phyloP scores from a whole-genome alignment of 2,113 vertebrate species.

The Phyllostomus hastatus region DNA sequence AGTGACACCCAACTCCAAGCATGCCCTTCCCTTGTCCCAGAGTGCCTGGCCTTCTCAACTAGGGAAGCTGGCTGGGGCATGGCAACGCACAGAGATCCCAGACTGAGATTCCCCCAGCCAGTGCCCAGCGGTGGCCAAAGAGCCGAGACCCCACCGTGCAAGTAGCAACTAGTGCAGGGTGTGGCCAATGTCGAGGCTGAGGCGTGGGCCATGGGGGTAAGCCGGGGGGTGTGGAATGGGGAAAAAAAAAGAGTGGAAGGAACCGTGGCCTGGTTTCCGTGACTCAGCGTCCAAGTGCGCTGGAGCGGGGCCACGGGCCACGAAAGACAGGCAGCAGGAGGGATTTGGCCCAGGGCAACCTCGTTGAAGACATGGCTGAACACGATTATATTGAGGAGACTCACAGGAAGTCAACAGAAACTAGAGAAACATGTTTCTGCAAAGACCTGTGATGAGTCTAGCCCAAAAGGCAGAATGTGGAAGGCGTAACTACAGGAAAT shows the following conservation, averaged over 20 bases:
- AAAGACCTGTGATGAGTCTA: not conserved
- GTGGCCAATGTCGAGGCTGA: not conserved
- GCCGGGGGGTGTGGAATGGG: fast-evolving
- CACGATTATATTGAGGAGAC: not conserved
- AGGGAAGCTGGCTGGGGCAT: too few relatives aligned
- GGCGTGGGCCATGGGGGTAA: not conserved
- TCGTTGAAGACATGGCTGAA: not conserved
- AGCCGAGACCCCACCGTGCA: not conserved
- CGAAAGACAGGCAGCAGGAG: not conserved
- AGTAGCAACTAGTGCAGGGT: fast-evolving
- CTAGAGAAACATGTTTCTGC: not conserved
- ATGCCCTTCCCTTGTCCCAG: not conserved
- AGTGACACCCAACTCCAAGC: not conserved
- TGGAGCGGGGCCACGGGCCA: fast-evolving
- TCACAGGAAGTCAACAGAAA: not conserved
- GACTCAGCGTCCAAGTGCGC: not conserved
- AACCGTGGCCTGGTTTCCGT: not conserved
- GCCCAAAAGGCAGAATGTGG: not conserved
- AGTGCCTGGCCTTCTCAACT: not conserved
- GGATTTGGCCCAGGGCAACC: not conserved
- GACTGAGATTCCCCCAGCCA: not conserved
- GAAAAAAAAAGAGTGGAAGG: fast-evolving
- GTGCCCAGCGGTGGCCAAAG: not conserved
- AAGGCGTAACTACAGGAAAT: not conserved
- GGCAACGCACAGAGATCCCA: not conserved